phyloP scores from a whole-genome alignment of 1,140 invertebrate species.

The Caerostris darwini region DNA sequence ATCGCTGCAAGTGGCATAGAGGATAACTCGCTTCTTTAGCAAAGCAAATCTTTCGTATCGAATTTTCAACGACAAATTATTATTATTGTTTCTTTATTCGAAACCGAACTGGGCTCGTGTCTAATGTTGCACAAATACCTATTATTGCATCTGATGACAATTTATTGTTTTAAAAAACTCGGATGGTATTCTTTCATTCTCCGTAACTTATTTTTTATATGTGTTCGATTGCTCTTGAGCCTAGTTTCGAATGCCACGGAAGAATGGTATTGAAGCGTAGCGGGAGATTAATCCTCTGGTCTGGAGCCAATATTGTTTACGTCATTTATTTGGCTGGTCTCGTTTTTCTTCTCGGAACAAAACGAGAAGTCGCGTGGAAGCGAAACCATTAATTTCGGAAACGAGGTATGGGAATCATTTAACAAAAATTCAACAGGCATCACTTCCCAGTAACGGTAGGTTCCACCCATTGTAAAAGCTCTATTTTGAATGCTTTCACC shows the following conservation, averaged over 20 bases:
- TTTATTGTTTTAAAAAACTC: constrained; percentile 33
- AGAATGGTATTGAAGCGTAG: neutral
- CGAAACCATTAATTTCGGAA: neutral
- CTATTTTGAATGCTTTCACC: neutral
- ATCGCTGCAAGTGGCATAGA: neutral
- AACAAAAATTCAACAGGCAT: constrained; percentile 47
- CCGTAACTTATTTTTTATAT: neutral
- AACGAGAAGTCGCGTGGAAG: constrained; percentile 38
- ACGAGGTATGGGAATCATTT: constrained; percentile 5
- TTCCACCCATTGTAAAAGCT: neutral
- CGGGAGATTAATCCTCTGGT: constrained; percentile 44
- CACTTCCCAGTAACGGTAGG: neutral
- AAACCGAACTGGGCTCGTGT: neutral
- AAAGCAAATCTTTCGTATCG: neutral
- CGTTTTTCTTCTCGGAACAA: constrained; percentile 11
- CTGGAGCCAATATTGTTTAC: constrained; percentile 42
- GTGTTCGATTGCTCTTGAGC: neutral
- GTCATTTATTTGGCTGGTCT: neutral
- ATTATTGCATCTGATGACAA: constrained; percentile 27
- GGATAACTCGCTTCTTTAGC: neutral
- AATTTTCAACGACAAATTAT: neutral
- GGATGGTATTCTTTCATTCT: constrained; percentile 8
- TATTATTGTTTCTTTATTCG: neutral
- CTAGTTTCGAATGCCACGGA: neutral
- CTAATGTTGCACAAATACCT: constrained; percentile 43